Conservation (phyloP, 2,113 vertebrate genomes). For the Toxotes jaculatrix region DNA sequence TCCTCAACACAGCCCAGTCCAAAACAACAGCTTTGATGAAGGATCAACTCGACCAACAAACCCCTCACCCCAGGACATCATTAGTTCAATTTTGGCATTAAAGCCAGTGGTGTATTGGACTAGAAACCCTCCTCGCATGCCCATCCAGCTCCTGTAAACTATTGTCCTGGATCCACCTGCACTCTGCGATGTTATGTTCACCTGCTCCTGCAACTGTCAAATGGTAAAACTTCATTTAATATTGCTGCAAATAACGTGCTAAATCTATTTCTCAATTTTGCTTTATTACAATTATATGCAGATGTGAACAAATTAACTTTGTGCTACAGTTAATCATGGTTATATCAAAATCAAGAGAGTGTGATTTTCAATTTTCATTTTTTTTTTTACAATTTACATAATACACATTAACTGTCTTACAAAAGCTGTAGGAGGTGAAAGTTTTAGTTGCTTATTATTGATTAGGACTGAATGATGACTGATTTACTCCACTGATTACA, state of each 20-base stretch:
- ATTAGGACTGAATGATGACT: background rate
- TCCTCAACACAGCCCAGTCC: conserved; percentile 25
- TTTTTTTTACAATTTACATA: background rate
- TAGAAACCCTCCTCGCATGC: background rate
- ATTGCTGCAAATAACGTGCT: background rate
- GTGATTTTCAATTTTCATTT: background rate
- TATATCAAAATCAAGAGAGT: too few relatives aligned
- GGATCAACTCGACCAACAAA: conserved; percentile 52
- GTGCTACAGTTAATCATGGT: background rate
- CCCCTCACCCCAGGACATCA: conserved; percentile 57
- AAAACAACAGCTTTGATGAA: conserved; percentile 61
- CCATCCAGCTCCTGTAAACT: conserved; percentile 16
- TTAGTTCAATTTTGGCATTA: conserved; percentile 60
- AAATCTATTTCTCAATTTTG: too few relatives aligned
- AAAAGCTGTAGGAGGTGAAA: background rate
- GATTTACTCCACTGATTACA: background rate
- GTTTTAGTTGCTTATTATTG: background rate
- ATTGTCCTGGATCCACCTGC: conserved; percentile 30
- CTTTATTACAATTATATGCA: background rate
- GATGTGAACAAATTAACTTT: background rate
- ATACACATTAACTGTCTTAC: background rate
- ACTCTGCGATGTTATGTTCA: background rate
- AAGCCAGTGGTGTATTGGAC: conserved; percentile 39
- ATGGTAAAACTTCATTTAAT: background rate
- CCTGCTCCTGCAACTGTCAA: background rate